Base-by-base conservation (phyloP, 2,888 invertebrate genomes). In the Orthosia cruda region DNA sequence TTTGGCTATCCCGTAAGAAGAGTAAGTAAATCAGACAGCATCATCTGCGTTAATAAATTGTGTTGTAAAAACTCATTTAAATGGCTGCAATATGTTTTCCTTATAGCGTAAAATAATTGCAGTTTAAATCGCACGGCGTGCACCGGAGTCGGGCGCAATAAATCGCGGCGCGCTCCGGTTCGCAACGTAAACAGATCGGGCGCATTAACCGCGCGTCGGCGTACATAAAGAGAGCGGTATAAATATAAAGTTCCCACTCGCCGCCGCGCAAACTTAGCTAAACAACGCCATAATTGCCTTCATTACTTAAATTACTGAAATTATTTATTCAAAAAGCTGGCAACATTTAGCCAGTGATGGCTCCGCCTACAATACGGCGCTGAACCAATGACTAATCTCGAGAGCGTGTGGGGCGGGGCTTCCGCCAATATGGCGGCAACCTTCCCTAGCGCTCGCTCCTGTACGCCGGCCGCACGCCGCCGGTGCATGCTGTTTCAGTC, bases 221-320 rank as follows among this genome's bases (percentile, higher is more conserved):
- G 95, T 96, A 96, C 95, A 96, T 96, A 96, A 96, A 96, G 96
- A 96, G 96, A 95, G 92, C 95, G 91, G 93, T 96, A 96, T 96
- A 96, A 96, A 96, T 96, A 96, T 96, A 96, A 96, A 96, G 96
- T 96, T 96, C 95, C 93, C 94, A 94, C 93, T 94, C 95, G 94
- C 95, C 93, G 95, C 95, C 95, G 95, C 96, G 95, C 96, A 94
- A 96, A 96, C 96, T 96, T 96, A 96, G 96, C 96, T 96, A 96
- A 96, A 96, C 96, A 96, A 96, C 96, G 96, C 96, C 96, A 96
- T 96, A 96, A 96, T 96, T 96, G 96, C 96, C 96, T 96, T 96
- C 96, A 96, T 96, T 96, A 96, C 96, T 96, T 96, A 96, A 96
- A 96, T 96, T 96, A 96, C 96, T 95, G 95, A 96, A 96, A 96